Evolutionary conservation across 2,113 vertebrate genomes (phyloP), one percentile per base, ranked within the genome.

Genomic region (Marcusenius ussheri): DNA sequence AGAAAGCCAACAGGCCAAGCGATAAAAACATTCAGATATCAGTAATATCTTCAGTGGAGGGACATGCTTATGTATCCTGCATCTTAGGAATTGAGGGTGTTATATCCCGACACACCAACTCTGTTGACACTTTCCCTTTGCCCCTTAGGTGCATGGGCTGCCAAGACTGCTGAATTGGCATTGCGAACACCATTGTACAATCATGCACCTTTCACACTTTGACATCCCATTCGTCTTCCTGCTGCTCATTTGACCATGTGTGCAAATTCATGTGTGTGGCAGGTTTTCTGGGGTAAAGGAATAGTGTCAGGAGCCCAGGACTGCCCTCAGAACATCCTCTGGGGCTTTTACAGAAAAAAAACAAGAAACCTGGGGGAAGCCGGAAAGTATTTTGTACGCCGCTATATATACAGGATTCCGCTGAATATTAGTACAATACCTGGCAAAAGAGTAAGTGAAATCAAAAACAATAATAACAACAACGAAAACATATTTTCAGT

Each of bases 251-350:
- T n/a, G 74, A 51, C 74, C 47, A 9, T 87, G 89, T 89, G 89
- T 70, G 90, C 90, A 89, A 92, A 92, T 91, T 91, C 85, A 89
- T 88, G 87, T 92, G 89, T 92, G 87, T 92, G 92, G 90, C 89
- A 80, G 88, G 94, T 93, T 95, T 94, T 94, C 92, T 92, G 91
- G 91, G 93, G 93, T 94, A 92, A 53, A 91, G 91, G 87, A 90
- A 70, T 27, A n/a, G 13, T 70, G 35, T 31, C 5, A 6, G 62
- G 66, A 47, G 24, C 15, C 45, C n/a, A 77, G 66, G 47, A 35
- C 39, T 15, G 35, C 19, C 17, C 87, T 62, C 19, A n/a, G 31
- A 17, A 62, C 39, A 39, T 24, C 5, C 45, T 46, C 35, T 56
- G 24, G 15, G n/a, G 85, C 24, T 53, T 31, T 50, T 17, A 86